Conservation (phyloP, 2,113 vertebrate genomes). For the Oenanthe oenanthe region DNA sequence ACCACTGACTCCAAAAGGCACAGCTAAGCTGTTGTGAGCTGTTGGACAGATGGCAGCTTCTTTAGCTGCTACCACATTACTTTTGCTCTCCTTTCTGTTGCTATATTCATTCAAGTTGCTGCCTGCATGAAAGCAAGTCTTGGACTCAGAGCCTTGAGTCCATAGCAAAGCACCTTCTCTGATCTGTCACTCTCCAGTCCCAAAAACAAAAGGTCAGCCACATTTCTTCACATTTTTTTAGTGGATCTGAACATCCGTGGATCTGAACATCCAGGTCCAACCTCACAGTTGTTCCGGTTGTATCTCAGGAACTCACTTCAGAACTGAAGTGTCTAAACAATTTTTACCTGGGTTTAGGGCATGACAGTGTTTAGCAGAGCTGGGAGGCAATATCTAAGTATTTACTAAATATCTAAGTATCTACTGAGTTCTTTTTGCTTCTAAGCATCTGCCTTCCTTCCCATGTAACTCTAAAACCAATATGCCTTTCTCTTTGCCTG, state of each 20-base stretch:
- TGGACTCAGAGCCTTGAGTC: neutral
- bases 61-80: neutral
- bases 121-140: neutral
- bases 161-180: neutral
- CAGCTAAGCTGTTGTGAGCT: accelerated
- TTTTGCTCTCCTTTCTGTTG: neutral
- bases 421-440: neutral
- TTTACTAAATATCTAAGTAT: too few relatives aligned
- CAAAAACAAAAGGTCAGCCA: neutral
- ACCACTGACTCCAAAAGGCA: neutral
- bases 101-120: neutral
- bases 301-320: neutral
- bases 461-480: neutral
- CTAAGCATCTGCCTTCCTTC: neutral
- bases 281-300: neutral
- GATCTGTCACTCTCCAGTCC: neutral
- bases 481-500: neutral
- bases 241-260: neutral
- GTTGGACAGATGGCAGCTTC: neutral
- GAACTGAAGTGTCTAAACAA: neutral
- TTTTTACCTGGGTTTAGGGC: neutral
- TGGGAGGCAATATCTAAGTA: neutral
- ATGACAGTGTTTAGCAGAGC: neutral
- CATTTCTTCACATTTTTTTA: neutral
- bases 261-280: neutral